Conservation (phyloP, 2,888 invertebrate genomes). For the Torymus auratus region DNA sequence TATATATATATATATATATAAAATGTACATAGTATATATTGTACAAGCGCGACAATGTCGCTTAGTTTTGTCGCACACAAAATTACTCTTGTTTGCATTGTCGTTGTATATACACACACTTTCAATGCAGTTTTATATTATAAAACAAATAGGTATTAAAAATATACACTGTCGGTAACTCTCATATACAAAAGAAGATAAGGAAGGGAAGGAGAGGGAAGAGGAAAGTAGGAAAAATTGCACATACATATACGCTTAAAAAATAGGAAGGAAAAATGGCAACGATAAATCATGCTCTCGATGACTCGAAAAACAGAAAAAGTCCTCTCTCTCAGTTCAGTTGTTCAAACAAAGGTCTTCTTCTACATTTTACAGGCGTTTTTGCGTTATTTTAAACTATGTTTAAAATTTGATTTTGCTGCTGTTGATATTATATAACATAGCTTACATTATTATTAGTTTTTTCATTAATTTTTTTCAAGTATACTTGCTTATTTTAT, state of each 20-base stretch:
- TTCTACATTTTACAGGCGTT: constrained; percentile 31
- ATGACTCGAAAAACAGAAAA: constrained; percentile 58
- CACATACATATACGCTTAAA: constrained; percentile 70
- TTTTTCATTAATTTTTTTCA: constrained; percentile 26
- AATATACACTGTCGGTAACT: constrained; percentile 76
- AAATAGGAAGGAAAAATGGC: constrained; percentile 63
- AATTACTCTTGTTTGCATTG: constrained; percentile 51
- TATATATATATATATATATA: constrained; percentile 37
- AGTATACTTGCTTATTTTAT: constrained; percentile 31
- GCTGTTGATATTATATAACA: constrained; percentile 54
- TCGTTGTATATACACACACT: constrained; percentile 41
- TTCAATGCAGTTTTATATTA: constrained; percentile 59
- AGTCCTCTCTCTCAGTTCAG: constrained; percentile 54
- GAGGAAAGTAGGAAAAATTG: constrained; percentile 62
- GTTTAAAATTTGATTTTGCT: constrained; percentile 54
- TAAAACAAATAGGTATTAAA: constrained; percentile 73
- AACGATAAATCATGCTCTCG: constrained; percentile 69
- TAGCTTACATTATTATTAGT: constrained; percentile 23
- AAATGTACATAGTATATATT: constrained; percentile 47
- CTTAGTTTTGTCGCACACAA: constrained; percentile 41
- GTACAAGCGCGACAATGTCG: constrained; percentile 45
- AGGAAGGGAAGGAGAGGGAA: constrained; percentile 8
- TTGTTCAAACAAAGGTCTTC: constrained; percentile 20
- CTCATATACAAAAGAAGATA: constrained; percentile 69
- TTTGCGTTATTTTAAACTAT: constrained; percentile 26